Evolutionary conservation across 2,797 vertebrate genomes (phyloP).

Genomic region (Sebastes umbrosus): DNA sequence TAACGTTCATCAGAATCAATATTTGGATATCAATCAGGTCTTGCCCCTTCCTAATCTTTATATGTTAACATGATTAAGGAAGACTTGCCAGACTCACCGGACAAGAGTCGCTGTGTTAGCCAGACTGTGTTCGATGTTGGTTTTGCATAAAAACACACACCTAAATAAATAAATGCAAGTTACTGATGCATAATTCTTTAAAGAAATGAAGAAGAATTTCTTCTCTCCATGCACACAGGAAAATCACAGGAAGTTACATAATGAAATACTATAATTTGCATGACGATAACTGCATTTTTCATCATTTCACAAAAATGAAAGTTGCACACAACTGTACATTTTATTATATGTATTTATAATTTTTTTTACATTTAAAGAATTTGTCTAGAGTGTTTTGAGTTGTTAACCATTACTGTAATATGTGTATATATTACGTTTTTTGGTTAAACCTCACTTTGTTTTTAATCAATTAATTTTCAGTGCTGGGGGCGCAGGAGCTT

Average conservation of each 20-base stretch:
- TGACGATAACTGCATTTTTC: slow-evolving; percentile 16
- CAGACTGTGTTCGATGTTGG: slow-evolving; percentile 44
- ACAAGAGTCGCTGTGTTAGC: slow-evolving; percentile 35
- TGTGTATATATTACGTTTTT: not conserved
- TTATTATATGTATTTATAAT: not conserved
- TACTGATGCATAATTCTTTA: not conserved
- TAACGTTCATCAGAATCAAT: not conserved
- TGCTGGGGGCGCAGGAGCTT: slow-evolving; percentile 44
- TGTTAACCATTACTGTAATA: not conserved
- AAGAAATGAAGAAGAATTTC: slow-evolving; percentile 5
- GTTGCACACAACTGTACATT: not conserved
- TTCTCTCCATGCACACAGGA: not conserved
- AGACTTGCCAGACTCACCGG: slow-evolving; percentile 49
- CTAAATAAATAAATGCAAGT: not conserved
- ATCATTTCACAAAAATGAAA: slow-evolving; percentile 4
- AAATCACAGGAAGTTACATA: not conserved
- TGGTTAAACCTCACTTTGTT: slow-evolving; percentile 11
- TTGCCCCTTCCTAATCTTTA: not conserved
- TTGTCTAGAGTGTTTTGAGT: not conserved
- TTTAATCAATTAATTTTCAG: slow-evolving; percentile 56
- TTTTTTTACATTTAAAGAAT: not conserved
- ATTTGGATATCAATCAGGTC: not conserved
- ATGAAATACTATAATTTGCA: slow-evolving; percentile 15
- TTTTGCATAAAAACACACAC: slow-evolving; percentile 21
- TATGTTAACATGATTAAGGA: not conserved